These are phyloP conservation scores for Cephus cinctus DNA, from an alignment of 1,140 invertebrate genomes.

Conservation along the genomic window DNA sequence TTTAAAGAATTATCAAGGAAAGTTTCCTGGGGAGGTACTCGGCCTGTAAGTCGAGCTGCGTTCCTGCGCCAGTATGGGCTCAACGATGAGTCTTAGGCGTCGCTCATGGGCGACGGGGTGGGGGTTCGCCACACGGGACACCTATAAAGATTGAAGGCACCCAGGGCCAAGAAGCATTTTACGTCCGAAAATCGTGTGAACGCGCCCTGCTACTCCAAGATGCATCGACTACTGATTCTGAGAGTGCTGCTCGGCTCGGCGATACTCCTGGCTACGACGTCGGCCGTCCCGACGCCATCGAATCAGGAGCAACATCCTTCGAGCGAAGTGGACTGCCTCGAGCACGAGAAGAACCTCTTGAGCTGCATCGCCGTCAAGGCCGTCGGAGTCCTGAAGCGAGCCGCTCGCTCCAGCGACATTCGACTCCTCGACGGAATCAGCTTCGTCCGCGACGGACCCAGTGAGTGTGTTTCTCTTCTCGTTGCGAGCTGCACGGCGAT, in stretches of 20 bases:
- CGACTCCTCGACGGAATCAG: slow-evolving; percentile 60
- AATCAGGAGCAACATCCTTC: too few relatives aligned
- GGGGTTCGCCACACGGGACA: slow-evolving; percentile 30
- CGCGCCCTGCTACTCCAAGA: slow-evolving; percentile 21
- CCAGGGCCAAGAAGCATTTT: slow-evolving; percentile 49
- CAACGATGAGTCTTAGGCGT: slow-evolving; percentile 3
- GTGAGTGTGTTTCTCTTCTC: slow-evolving; percentile 35
- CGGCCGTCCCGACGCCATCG: slow-evolving; percentile 8
- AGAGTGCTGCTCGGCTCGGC: slow-evolving; percentile 24
- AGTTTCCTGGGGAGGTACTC: slow-evolving; percentile 29
- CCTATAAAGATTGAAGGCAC: slow-evolving; percentile 53
- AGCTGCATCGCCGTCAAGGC: slow-evolving; percentile 63
- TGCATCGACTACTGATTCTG: slow-evolving; percentile 36
- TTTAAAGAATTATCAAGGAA: slow-evolving; percentile 57
- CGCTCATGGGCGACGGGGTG: slow-evolving; percentile 14
- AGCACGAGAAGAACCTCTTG: slow-evolving; percentile 53
- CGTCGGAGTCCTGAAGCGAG: slow-evolving; percentile 57
- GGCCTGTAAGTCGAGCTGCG: too few relatives aligned
- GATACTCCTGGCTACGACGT: slow-evolving; percentile 35
- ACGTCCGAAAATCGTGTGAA: slow-evolving; percentile 52
- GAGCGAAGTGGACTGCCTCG: slow-evolving; percentile 42
- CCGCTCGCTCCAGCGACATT: slow-evolving; percentile 59
- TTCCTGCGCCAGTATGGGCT: slow-evolving; percentile 4
- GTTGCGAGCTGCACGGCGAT: too few relatives aligned
- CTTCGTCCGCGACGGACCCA: slow-evolving; percentile 54